Percentiles rank a stretch among this genome's conserved stretches.
Evolutionary conservation across 2,797 vertebrate genomes (phyloP).

Genomic region (Paguma larvata): DNA sequence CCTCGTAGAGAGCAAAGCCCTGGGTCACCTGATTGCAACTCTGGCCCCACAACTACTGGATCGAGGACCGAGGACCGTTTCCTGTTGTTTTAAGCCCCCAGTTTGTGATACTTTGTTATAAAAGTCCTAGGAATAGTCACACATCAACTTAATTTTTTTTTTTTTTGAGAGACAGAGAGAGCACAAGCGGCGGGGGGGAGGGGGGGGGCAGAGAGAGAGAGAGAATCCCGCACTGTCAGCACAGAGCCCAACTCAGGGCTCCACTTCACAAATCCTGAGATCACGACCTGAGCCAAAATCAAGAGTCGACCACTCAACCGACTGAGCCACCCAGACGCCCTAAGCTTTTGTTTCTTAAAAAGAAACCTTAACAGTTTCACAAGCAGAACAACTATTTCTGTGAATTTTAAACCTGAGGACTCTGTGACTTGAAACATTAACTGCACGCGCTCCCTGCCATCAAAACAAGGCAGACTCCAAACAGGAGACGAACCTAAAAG

Average conservation of each 20-base stretch:
- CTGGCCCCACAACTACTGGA: too few species aligned
- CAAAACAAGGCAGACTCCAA: background rate
- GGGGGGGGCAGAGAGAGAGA: too few species aligned
- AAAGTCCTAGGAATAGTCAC: background rate
- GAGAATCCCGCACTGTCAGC: too few species aligned
- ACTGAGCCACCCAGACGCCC: too few species aligned
- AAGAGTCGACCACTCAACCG: too few species aligned
- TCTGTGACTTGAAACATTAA: background rate
- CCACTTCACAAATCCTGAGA: too few species aligned
- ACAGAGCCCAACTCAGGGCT: too few species aligned
- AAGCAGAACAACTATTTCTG: background rate
- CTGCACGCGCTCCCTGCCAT: too few species aligned
- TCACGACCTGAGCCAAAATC: too few species aligned
- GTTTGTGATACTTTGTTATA: background rate
- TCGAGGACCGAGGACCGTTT: too few species aligned
- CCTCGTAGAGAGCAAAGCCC: accelerated
- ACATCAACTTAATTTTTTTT: background rate
- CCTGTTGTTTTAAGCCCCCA: background rate
- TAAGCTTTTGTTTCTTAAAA: background rate
- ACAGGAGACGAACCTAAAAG: background rate
- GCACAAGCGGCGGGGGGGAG: too few species aligned
- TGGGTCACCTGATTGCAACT: background rate
- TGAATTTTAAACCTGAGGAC: background rate
- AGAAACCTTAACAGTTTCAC: background rate
- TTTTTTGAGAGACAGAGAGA: too few species aligned